Percentiles rank a stretch among this genome's conserved stretches.
phyloP scores from a whole-genome alignment of 1,140 invertebrate genomes.

The Dolichoris vasculosae region DNA sequence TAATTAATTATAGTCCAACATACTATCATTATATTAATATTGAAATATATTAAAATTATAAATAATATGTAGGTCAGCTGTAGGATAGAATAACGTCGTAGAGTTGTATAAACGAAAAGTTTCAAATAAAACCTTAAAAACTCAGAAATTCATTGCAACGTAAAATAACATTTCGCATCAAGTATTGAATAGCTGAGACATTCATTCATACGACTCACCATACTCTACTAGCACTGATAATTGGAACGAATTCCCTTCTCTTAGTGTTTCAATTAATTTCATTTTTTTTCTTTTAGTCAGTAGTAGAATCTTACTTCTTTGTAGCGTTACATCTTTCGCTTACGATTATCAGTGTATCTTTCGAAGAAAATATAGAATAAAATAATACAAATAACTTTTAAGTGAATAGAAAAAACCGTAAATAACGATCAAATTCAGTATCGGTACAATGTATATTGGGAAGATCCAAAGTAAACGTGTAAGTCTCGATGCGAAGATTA shows the following conservation, averaged over 20 bases:
- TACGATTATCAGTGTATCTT: neutral
- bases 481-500: neutral
- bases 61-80: neutral
- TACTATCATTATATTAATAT: no score
- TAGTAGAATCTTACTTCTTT: neutral
- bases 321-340: neutral
- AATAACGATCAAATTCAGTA: no score
- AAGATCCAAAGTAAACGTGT: no score
- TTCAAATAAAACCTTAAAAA: constrained; percentile 1
- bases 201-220: constrained; percentile 24
- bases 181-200: constrained; percentile 15
- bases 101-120: neutral
- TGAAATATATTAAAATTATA: no score
- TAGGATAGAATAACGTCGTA: neutral
- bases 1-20: no score
- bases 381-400: neutral
- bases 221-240: neutral
- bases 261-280: constrained; percentile 14
- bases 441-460: no score
- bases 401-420: no score
- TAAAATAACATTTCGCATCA: neutral
- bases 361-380: neutral
- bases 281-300: neutral
- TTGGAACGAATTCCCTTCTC: constrained; percentile 19
- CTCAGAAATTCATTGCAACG: neutral